Conservation (phyloP, 2,113 vertebrate genomes). For the Hoplias malabaricus region DNA sequence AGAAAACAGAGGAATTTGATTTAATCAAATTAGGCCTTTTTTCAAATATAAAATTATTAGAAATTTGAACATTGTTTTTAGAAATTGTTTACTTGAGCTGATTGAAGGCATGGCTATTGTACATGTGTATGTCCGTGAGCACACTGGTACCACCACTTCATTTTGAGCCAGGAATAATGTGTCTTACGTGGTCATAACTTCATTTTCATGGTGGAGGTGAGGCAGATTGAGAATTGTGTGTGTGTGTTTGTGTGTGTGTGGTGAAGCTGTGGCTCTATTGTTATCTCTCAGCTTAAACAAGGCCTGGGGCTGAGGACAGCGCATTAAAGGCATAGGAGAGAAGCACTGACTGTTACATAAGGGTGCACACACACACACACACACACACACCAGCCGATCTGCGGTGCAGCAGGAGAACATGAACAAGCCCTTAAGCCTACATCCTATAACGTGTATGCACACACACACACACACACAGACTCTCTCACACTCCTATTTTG, state of each 20-base stretch:
- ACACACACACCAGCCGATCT: constrained; percentile 40
- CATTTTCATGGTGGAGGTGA: constrained; percentile 10
- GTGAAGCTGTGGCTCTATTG: constrained; percentile 54
- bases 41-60: too few relatives aligned
- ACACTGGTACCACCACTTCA: too few relatives aligned
- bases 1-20: too few relatives aligned
- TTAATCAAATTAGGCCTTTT: too few relatives aligned
- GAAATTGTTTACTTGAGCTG: too few relatives aligned
- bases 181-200: too few relatives aligned
- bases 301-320: constrained; percentile 62
- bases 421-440: constrained; percentile 68
- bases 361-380: constrained; percentile 34
- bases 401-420: constrained; percentile 35
- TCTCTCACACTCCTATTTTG: neutral
- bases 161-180: too few relatives aligned
- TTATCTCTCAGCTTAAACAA: constrained; percentile 65
- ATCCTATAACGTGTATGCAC: constrained; percentile 36
- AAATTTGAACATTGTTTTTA: too few relatives aligned
- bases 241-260: constrained; percentile 20
- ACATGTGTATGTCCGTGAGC: too few relatives aligned
- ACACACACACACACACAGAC: constrained; percentile 28
- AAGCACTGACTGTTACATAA: constrained; percentile 70
- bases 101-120: too few relatives aligned
- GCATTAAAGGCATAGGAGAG: constrained; percentile 68
- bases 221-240: neutral